Conservation (phyloP, 2,797 vertebrate genomes). For the Phrynocephalus forsythii region DNA sequence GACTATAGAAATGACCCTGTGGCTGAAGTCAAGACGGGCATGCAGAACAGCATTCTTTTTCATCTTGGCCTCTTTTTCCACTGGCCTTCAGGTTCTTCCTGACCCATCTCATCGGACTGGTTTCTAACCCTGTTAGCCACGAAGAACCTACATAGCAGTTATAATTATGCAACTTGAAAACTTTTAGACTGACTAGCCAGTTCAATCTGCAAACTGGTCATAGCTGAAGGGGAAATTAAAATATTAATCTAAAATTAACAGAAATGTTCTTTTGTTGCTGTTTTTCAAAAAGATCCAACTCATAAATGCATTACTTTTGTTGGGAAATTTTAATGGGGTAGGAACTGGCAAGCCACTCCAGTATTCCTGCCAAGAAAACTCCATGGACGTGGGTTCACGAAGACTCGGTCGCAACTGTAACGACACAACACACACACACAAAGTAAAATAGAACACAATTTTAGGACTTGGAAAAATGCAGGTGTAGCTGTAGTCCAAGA, state of each 20-base stretch:
- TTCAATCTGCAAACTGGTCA: conserved; percentile 1
- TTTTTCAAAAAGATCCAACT: background rate
- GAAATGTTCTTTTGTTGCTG: background rate
- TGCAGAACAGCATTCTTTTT: conserved; percentile 9
- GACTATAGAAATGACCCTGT: background rate
- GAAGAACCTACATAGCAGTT: background rate
- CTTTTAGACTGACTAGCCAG: conserved; percentile 12
- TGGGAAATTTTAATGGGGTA: too few species aligned
- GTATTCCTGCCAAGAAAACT: too few species aligned
- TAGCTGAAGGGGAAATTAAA: background rate
- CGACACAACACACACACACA: background rate
- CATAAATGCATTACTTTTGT: background rate
- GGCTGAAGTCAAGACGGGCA: background rate
- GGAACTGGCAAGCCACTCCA: too few species aligned
- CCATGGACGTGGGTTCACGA: too few species aligned
- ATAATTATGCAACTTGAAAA: background rate
- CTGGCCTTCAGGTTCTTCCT: background rate
- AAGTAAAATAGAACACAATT: too few species aligned
- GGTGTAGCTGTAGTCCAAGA: too few species aligned
- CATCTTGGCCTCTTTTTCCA: background rate
- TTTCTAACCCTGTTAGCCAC: background rate
- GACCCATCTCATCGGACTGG: background rate
- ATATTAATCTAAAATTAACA: background rate
- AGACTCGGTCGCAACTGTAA: too few species aligned
- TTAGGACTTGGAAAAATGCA: too few species aligned